A percentile compares a stretch with the other conserved stretches of the same genome.
phyloP scores from a whole-genome alignment of 2,888 invertebrate species.

The Cotesia congregata region DNA sequence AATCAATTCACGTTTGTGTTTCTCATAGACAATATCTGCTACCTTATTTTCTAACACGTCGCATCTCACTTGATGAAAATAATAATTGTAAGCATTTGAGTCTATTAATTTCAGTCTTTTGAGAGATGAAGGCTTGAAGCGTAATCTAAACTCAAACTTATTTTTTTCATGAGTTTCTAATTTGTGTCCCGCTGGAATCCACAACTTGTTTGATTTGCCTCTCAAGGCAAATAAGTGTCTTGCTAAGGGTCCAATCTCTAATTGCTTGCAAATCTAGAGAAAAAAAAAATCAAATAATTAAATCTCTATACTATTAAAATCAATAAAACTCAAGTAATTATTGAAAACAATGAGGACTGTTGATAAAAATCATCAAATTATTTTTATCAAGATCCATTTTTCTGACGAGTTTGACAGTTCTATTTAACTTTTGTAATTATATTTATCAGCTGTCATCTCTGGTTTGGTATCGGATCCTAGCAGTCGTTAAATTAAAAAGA shows the following conservation, averaged over 20 bases:
- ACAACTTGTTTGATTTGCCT: constrained; percentile 76
- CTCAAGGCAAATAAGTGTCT: constrained; percentile 85
- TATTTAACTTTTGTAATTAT: too few relatives aligned
- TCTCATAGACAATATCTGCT: constrained; percentile 84
- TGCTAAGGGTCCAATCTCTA: constrained; percentile 82
- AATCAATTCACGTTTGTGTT: constrained; percentile 82
- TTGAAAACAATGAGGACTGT: neutral
- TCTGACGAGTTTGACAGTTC: too few relatives aligned
- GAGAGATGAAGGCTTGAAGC: constrained; percentile 82
- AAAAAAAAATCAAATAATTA: constrained; percentile 9
- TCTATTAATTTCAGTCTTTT: constrained; percentile 78
- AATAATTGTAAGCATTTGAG: constrained; percentile 84
- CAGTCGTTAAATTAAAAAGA: too few relatives aligned
- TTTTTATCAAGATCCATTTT: too few relatives aligned
- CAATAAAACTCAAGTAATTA: neutral
- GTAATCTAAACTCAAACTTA: constrained; percentile 82
- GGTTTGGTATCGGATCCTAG: too few relatives aligned
- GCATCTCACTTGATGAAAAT: constrained; percentile 86
- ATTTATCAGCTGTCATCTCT: too few relatives aligned
- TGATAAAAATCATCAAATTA: neutral
- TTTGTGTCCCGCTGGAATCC: constrained; percentile 78
- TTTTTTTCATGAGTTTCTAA: constrained; percentile 71
- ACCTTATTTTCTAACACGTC: constrained; percentile 87
- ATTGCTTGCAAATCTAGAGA: constrained; percentile 76
- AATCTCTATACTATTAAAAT: neutral